phyloP scores from a whole-genome alignment of 2,113 vertebrate genomes.

The Oceanites oceanicus region DNA sequence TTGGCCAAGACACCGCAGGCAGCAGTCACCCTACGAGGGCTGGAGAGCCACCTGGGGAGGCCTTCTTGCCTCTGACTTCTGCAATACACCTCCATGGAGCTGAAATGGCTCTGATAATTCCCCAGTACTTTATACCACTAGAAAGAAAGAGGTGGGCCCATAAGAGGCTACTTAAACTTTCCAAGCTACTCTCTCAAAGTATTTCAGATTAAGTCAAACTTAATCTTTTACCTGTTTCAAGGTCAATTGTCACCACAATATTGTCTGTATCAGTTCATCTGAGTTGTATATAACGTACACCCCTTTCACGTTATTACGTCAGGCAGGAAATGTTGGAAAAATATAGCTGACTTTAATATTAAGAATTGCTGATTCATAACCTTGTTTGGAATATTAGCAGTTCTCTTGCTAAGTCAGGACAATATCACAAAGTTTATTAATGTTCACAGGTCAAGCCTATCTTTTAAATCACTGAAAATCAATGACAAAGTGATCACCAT shows the following conservation, averaged over 20 bases:
- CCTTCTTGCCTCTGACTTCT: not conserved
- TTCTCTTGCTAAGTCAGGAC: not conserved
- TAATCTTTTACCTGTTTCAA: not conserved
- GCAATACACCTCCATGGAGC: not conserved
- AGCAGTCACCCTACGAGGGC: not conserved
- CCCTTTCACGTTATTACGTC: not conserved
- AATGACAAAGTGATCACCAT: not conserved
- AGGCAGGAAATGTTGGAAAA: not conserved
- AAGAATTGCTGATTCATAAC: conserved; percentile 49
- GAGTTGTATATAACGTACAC: not conserved
- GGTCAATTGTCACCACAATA: not conserved
- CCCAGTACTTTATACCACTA: not conserved
- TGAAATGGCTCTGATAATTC: not conserved
- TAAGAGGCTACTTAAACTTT: not conserved
- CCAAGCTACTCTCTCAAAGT: not conserved
- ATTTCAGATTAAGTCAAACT: not conserved
- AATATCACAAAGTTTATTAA: conserved; percentile 25
- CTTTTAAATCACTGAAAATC: conserved; percentile 43
- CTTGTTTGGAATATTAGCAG: conserved; percentile 15
- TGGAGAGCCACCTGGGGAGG: not conserved
- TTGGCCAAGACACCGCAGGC: not conserved
- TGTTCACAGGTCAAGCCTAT: conserved; percentile 3
- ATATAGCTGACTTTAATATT: not conserved
- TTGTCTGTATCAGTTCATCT: not conserved
- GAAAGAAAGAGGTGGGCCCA: not conserved